These are phyloP conservation scores for Oreamnos americanus DNA, from an alignment of 2,113 vertebrate genomes.

Conservation along the genomic window DNA sequence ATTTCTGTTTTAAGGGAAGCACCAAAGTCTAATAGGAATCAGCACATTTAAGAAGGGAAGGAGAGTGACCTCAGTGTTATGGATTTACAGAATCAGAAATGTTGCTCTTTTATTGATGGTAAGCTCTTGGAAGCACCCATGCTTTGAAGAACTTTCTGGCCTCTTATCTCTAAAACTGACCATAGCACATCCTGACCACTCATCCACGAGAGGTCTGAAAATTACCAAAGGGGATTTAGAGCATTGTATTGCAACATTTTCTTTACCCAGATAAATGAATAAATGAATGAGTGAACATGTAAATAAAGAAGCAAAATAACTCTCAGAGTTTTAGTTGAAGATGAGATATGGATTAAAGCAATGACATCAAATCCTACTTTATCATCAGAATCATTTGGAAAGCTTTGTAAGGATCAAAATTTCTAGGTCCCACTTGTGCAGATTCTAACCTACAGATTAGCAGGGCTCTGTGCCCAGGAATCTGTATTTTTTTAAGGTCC, in stretches of 20 bases:
- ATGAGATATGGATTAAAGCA: not conserved
- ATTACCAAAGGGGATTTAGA: not conserved
- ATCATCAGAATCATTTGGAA: not conserved
- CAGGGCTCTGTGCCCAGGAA: constrained; percentile 20
- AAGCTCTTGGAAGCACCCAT: not conserved
- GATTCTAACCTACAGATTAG: not conserved
- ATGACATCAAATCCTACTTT: not conserved
- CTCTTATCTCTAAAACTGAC: not conserved
- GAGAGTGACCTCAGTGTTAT: not conserved
- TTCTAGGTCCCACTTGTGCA: not conserved
- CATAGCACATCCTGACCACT: not conserved
- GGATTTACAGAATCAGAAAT: not conserved
- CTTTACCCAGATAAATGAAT: not conserved
- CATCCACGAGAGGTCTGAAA: not conserved
- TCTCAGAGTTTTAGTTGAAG: not conserved
- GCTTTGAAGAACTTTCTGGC: not conserved
- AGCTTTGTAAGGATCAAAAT: not conserved
- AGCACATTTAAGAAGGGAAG: not conserved
- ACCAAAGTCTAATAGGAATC: not conserved
- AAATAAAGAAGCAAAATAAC: not conserved
- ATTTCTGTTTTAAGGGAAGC: not conserved
- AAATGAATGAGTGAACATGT: not conserved
- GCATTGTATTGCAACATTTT: not conserved
- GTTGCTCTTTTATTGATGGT: not conserved
- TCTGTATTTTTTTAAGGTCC: constrained; percentile 53